Evolutionary conservation across 2,113 vertebrate species (phyloP).

Genomic region (Anguilla rostrata): DNA sequence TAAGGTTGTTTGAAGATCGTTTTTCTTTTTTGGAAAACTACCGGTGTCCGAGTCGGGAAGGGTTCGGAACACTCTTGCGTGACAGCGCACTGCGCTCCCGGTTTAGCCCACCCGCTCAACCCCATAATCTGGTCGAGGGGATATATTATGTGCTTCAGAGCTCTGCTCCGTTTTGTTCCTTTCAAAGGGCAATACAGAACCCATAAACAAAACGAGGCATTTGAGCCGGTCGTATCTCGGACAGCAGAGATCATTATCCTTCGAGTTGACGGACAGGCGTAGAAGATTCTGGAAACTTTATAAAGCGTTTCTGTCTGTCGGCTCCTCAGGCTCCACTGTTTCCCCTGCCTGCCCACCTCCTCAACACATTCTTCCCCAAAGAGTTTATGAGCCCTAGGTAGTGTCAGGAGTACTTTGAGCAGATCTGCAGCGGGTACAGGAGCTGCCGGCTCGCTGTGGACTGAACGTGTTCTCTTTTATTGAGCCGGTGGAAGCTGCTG

Average conservation of each 20-base stretch:
- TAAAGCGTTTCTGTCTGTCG: background rate
- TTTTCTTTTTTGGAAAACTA: constrained; percentile 1
- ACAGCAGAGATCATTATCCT: background rate
- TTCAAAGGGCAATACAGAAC: background rate
- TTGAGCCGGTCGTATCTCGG: background rate
- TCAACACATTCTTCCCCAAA: background rate
- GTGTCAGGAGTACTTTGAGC: too few relatives aligned
- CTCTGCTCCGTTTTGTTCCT: background rate
- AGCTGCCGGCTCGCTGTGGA: background rate
- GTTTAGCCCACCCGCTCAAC: background rate
- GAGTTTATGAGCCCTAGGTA: too few relatives aligned
- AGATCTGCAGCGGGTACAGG: background rate
- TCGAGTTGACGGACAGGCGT: background rate
- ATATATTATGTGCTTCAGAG: background rate
- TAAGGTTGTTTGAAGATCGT: background rate
- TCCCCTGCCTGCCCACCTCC: background rate
- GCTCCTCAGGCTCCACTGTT: background rate
- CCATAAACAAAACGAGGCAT: background rate
- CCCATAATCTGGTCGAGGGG: background rate
- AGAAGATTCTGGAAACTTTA: background rate
- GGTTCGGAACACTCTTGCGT: background rate
- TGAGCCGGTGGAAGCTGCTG: background rate
- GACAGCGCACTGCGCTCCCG: background rate
- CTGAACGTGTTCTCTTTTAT: background rate
- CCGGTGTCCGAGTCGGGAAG: background rate